Base-by-base conservation (phyloP, 2,113 vertebrate species). In the Prinia subflava region DNA sequence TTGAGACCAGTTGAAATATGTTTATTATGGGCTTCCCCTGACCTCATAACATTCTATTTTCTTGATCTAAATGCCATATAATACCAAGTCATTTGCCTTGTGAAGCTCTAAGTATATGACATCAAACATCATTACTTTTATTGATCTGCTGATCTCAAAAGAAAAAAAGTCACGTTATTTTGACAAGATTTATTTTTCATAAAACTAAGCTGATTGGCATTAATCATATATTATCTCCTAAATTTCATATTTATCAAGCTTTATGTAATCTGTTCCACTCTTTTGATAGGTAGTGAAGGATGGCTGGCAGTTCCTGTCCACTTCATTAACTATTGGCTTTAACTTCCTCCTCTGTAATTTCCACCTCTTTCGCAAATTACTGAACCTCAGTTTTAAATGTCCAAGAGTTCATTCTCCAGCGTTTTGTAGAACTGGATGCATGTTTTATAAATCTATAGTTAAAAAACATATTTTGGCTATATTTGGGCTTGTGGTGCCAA, bases 81-180 rank as follows among this genome's bases (percentile, higher is more conserved):
- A 83, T 94, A 76, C 23, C 63, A 87, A 68, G 31, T 76, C n/a
- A 83, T 74, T 83, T 83, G 37, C 53, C 37, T 79, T 73, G 71
- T 85, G 57, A 92, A 90, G 67, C 67, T 88, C 7, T 69, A 73
- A 83, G 57, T 93, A 35, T 76, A 27, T 73, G 49, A 30, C 55
- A 69, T 73, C 63, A 88, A 93, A 92, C 41, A 83, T 91, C 71
- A 87, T 93, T 80, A 70, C 67, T 83, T 92, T 22, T 73, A 95
- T 92, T 74, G 69, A 95, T 90, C 55, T 86, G 46, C 42, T 22
- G 59, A 46, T 87, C 62, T 94, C n/a, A 73, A 73, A 76, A 80
- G 73, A 89, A 89, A 90, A 75, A 79, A 55, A 80, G 79, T 56
- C 67, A 89, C 41, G 31, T 73, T 83, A 69, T 56, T 88, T 68